Evolutionary conservation across 2,797 vertebrate genomes (phyloP).

Genomic region (Limnodromus scolopaceus): DNA sequence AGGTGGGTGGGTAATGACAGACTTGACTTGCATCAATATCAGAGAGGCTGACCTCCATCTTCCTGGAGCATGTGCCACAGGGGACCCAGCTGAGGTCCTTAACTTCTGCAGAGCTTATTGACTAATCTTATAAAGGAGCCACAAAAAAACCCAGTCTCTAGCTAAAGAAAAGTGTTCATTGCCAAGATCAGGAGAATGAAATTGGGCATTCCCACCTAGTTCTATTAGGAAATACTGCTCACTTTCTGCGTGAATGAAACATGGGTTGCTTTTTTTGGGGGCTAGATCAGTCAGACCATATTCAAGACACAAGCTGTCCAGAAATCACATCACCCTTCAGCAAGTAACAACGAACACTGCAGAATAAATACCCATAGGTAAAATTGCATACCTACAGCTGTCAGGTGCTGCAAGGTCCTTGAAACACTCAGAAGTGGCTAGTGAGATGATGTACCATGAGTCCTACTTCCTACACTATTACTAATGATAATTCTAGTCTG

Average conservation of each 20-base stretch:
- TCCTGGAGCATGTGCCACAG: rapidly evolving
- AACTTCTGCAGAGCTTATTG: background rate
- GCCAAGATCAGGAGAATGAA: background rate
- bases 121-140: background rate
- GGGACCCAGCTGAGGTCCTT: background rate
- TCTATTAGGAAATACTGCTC: background rate
- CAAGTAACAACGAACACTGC: background rate
- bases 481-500: background rate
- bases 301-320: background rate
- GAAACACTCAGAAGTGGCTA: background rate
- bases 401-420: background rate
- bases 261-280: background rate
- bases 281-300: background rate
- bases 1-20: background rate
- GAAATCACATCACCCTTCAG: background rate
- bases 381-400: background rate
- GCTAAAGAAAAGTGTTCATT: background rate
- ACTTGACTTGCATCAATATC: background rate
- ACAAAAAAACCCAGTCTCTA: background rate
- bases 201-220: background rate
- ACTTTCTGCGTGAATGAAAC: background rate
- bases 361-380: background rate
- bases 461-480: background rate
- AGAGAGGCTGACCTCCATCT: background rate
- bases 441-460: background rate